Base-by-base conservation (phyloP, 1,140 invertebrate genomes). In the Apolygus lucorum region DNA sequence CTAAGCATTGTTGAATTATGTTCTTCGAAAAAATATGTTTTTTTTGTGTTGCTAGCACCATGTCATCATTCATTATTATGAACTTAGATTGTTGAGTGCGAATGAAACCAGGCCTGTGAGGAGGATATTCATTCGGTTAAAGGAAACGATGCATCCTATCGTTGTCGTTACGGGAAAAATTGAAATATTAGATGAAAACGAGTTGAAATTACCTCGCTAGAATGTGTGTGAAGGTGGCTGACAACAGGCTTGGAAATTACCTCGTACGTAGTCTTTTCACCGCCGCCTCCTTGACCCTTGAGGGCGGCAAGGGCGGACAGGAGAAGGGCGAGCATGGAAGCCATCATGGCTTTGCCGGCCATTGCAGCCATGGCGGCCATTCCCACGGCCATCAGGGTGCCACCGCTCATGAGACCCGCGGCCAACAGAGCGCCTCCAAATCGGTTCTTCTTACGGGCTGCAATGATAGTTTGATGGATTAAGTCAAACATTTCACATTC, bases 261-360 rank as follows among this genome's bases (percentile, higher is more conserved):
- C 78, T 91, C 90, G 75, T 92, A 92, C 0, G 89, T 91, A 0
- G 89, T 90, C 24, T 87, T 88, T 11, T 64, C 49, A 2, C 71
- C 68, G 22, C 85, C 83, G 21, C 85, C 84, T 17, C 86, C 85
- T 2, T 82, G 75, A 0, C 86, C 74, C 0, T 87, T 86, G 13
- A 92, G 78, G 0, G 89, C 89, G 26, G 90, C 83, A 28, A 92
- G 86, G 0, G 86, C 88, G 0, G 90, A 88, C 0, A 92, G 78
- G 76, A 91, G 85, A 0, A 92, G 78, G 0, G 90, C 88, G 84
- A 92, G 88, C 28, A 92, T 74, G 14, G 88, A 89, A 0, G 89
- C 90, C 87, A 92, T 91, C 11, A 92, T 76, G 1, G 90, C 90
- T 78, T 92, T 92, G n/a, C 90, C 90, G 1, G 90, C 90, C 1